Evolutionary conservation across 2,888 invertebrate genomes (phyloP), one percentile per base, ranked within the genome.

Genomic region (Nomada fucata): DNA sequence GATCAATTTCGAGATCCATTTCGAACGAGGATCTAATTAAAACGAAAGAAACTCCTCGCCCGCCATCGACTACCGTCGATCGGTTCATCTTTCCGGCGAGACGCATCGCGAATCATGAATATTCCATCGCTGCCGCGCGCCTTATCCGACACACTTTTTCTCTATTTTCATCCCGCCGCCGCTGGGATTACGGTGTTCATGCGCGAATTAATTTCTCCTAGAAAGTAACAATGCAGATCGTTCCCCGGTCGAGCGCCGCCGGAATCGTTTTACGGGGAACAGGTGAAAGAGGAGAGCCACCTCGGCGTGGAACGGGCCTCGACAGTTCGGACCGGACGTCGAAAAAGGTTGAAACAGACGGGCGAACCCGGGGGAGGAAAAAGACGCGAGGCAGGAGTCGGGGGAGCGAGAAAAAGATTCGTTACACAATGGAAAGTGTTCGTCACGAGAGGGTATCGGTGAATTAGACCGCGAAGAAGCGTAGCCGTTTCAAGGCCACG

Each of bases 341-440:
- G 0, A 7, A 3, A 18, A 44, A 13, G 23, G 29, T 0, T 0
- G 29, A 29, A 13, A 29, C 55, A 2, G 13, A 29, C 29, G 36
- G n/a, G 36, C 2, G n/a, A 20, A 53, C 7, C 29, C 29, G 7
- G 9, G 42, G 29, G 20, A 29, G 13, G 26, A 13, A 36, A 13
- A 47, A 10, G 44, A 36, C 36, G 36, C 0, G 7, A 5, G 11
- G 3, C 29, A 52, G 26, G 68, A 10, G 20, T n/a, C n/a, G 23
- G 15, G 44, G 83, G 83, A 86, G 87, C 29, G 75, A 79, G 83
- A n/a, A 83, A 57, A 82, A 87, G 89, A 89, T 91, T 91, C 91
- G 91, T 93, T 93, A 93, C 92, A 93, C 93, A 93, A 93, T 93
- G 93, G 93, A 93, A 93, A 93, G 93, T 93, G 91, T 91, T 91